phyloP scores from a whole-genome alignment of 2,113 vertebrate species.

The human (Homo sapiens) region GRCh38 chr6:97041501-97042000 shows the following conservation, averaged over 20 bases:
- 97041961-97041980: not conserved
- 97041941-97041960: not conserved
- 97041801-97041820: slow-evolving; percentile 17
- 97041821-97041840: not conserved
- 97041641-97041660: not conserved
- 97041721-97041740: not conserved
- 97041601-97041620: slow-evolving; percentile 78
- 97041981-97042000: not conserved
- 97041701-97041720: slow-evolving; percentile 28
- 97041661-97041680: not conserved
- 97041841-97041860: not conserved
- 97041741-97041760: not conserved
- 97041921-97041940: not conserved
- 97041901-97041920: not conserved
- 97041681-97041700: not conserved
- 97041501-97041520: slow-evolving; percentile 99
- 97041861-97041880: not conserved
- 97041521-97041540: slow-evolving; percentile 95
- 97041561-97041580: slow-evolving; percentile 97
- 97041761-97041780: not conserved
- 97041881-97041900: not conserved
- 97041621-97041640: not conserved
- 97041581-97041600: slow-evolving; percentile 98
- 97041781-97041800: not conserved
- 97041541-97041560: slow-evolving; percentile 95